Evolutionary conservation across 1,140 invertebrate genomes (phyloP), one percentile per base, ranked within the genome.

Genomic region (Phymorhynchus buccinoides): DNA sequence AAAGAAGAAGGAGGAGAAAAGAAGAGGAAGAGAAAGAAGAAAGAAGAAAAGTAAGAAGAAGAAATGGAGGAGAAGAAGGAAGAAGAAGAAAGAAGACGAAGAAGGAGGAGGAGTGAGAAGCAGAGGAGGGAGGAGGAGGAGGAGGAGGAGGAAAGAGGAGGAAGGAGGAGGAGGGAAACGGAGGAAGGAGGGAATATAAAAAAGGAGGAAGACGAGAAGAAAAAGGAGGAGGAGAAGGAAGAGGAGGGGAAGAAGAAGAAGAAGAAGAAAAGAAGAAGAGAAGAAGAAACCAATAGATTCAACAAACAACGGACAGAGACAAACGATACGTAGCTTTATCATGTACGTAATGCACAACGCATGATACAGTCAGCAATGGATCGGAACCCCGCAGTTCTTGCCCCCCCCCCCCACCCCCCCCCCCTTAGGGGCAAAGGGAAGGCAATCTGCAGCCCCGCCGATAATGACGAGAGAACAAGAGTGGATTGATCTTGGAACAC

Each of bases 1-100:
- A 73, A 86, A 86, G 37, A 87, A 86, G 68, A 89, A 91, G 82
- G 88, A 85, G 84, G 75, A 85, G 80, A 88, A 87, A 62, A 86
- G n/a, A 3, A 75, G 35, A 12, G 27, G 9, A 14, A 22, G 27
- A 9, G 73, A n/a, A 14, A n/a, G 68, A 73, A 73, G 7, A n/a
- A 7, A 30, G n/a, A 16, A n/a, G 18, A 22, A 71, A 44, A n/a
- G 12, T 27, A 37, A 75, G 32, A 42, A 4, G 9, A 35, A 4
- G 27, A 30, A 22, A 39, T 18, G 66, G 22, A n/a, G 22, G 27
- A 16, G 30, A 18, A 27, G 79, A 48, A 6, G 44, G 44, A 48
- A 48, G n/a, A 27, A 27, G 3, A 30, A 27, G 22, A 66, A 27
- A 66, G 62, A 66, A 27, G n/a, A 27, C 4, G 4, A 66, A 30